Evolutionary conservation across 2,797 vertebrate species (phyloP).

Genomic region (Halcyon chelicuti): DNA sequence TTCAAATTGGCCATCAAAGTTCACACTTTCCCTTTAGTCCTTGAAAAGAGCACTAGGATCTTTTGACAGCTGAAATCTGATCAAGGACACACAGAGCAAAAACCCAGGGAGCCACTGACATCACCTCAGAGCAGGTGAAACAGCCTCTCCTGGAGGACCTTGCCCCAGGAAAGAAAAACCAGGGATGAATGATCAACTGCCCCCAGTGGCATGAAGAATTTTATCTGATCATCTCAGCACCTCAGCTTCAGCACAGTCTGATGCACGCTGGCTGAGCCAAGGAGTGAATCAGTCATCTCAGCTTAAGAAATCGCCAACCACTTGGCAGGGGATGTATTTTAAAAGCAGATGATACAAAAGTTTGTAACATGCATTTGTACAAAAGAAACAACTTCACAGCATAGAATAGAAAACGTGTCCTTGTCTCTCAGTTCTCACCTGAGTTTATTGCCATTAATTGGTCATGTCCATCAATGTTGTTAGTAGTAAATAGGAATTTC

Average conservation of each 20-base stretch:
- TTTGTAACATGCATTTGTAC: background rate
- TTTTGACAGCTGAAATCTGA: background rate
- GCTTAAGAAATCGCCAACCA: constrained; percentile 20
- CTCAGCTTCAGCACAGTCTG: background rate
- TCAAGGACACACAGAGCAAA: background rate
- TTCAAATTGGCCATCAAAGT: background rate
- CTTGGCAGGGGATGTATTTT: background rate
- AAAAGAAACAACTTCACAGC: background rate
- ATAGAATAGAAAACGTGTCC: background rate
- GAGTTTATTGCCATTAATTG: constrained; percentile 25
- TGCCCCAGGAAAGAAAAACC: background rate
- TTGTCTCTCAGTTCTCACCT: background rate
- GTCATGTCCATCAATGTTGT: background rate
- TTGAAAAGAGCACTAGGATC: constrained; percentile 1
- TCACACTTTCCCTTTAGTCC: constrained; percentile 14
- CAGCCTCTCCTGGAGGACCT: background rate
- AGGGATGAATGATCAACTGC: background rate
- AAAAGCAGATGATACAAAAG: background rate
- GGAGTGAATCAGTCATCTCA: constrained; percentile 13
- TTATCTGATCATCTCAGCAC: constrained; percentile 41
- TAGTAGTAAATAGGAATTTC: background rate
- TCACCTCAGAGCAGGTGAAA: background rate
- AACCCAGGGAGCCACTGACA: background rate
- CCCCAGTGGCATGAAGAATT: constrained; percentile 14
- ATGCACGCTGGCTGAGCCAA: background rate